Evolutionary conservation across 1,140 invertebrate species (phyloP), one percentile per base, ranked within the genome.

Genomic region (Antheraea mylitta): DNA sequence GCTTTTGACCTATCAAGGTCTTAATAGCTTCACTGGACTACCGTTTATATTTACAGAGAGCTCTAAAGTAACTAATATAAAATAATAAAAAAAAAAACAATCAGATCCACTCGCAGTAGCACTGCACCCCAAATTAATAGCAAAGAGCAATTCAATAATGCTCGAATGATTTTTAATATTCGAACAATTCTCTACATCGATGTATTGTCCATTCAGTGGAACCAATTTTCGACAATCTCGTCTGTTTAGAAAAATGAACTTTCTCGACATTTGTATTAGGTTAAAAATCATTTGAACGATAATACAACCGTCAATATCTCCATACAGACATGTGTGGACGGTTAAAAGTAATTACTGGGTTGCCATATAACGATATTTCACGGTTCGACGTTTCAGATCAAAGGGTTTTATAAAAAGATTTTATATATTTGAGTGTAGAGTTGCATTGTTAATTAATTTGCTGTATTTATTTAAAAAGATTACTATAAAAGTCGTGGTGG

Each of bases 151-250:
- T 82, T 86, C 75, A 83, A 87, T 86, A 86, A 87, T 87, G 83
- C 83, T 83, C 77, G 75, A 83, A 83, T 83, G 82, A 87, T 85
- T 87, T 87, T 87, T 87, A 87, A 87, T 87, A 87, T 87, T 83
- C 83, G 81, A 72, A 82, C 82, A 83, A 86, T 86, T 83, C 75
- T 70, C 75, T 66, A 67, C 73, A 65, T 65, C 76, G 70, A 77
- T 80, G 80, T 76, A 78, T 82, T 80, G 80, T 82, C 78, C 78
- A 74, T 81, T 81, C 70, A 69, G 58, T 65, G 76, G 65, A n/a
- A 72, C 73, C 77, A 75, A 79, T 81, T 81, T 81, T 79, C 68
- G 70, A 70, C 61, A 30, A 71, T 36, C 16, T 13, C 18, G 42
- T 38, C 66, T 36, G 38, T 63, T 71, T 38, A 36, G 60, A 37